Evolutionary conservation across 1,140 invertebrate genomes (phyloP).

Genomic region (Lethrus apterus): DNA sequence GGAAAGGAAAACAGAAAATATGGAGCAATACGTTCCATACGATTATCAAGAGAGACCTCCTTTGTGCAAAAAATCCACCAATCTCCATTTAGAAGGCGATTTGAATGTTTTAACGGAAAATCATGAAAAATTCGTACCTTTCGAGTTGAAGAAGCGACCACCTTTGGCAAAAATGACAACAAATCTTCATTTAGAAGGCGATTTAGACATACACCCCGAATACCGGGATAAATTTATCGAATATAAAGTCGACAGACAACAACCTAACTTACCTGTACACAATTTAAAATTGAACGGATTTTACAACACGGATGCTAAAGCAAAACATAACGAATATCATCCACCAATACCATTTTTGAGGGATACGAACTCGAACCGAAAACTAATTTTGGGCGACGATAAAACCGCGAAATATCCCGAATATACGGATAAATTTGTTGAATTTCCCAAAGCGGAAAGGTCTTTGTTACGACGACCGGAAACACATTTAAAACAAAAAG

Average conservation of each 20-base stretch:
- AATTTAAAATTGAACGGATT: conserved; percentile 25
- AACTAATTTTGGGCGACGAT: conserved; percentile 19
- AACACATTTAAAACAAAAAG: conserved; percentile 12
- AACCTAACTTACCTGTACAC: conserved; percentile 23
- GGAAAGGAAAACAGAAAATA: conserved; percentile 45
- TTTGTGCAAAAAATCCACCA: conserved; percentile 39
- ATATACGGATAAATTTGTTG: conserved; percentile 27
- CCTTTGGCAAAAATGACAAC: conserved; percentile 37
- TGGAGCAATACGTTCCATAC: conserved; percentile 46
- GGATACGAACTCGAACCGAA: conserved; percentile 5
- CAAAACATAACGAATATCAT: conserved; percentile 17
- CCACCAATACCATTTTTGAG: conserved; percentile 29
- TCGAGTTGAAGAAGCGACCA: conserved; percentile 29
- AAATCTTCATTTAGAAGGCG: conserved; percentile 41
- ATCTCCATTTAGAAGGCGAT: conserved; percentile 48
- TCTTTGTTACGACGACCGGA: conserved; percentile 4
- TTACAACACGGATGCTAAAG: conserved; percentile 7
- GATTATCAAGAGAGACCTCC: conserved; percentile 29
- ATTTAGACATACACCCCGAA: conserved; percentile 32
- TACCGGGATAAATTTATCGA: conserved; percentile 37
- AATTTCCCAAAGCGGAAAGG: conserved; percentile 17
- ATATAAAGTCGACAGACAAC: conserved; percentile 25
- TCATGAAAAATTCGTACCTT: conserved; percentile 45
- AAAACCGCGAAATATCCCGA: conserved; percentile 21
- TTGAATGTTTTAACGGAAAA: conserved; percentile 44